These are phyloP conservation scores for Chymomyza amoena DNA, from an alignment of 2,888 invertebrate genomes.

Conservation along the genomic window DNA sequence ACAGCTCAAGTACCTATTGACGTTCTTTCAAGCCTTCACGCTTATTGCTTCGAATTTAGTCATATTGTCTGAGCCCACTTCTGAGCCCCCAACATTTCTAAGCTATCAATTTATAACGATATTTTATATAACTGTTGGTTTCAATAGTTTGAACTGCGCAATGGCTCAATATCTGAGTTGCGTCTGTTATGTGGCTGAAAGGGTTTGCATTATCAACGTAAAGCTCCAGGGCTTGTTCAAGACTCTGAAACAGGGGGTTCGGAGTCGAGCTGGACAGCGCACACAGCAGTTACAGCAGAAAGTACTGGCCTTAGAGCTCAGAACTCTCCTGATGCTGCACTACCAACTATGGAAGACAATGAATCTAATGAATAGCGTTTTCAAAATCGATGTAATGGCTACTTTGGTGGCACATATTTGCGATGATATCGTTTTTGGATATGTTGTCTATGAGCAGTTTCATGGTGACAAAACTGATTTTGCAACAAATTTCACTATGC, in stretches of 20 bases:
- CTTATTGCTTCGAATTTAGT: background rate
- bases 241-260: background rate
- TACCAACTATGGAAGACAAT: background rate
- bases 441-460: conserved; percentile 1
- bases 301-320: background rate
- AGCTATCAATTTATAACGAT: background rate
- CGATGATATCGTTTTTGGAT: background rate
- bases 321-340: background rate
- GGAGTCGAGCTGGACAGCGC: background rate
- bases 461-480: background rate
- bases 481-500: background rate
- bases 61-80: background rate
- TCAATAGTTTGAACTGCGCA: background rate
- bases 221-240: background rate
- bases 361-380: background rate
- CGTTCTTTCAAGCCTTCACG: no score
- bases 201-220: background rate
- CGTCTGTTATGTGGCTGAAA: background rate
- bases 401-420: background rate
- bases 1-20: background rate
- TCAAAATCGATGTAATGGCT: background rate
- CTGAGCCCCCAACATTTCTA: background rate
- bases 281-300: background rate
- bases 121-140: background rate
- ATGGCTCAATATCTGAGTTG: background rate